These are phyloP conservation scores for Brotula barbata DNA, from an alignment of 2,797 vertebrate genomes.

Conservation along the genomic window DNA sequence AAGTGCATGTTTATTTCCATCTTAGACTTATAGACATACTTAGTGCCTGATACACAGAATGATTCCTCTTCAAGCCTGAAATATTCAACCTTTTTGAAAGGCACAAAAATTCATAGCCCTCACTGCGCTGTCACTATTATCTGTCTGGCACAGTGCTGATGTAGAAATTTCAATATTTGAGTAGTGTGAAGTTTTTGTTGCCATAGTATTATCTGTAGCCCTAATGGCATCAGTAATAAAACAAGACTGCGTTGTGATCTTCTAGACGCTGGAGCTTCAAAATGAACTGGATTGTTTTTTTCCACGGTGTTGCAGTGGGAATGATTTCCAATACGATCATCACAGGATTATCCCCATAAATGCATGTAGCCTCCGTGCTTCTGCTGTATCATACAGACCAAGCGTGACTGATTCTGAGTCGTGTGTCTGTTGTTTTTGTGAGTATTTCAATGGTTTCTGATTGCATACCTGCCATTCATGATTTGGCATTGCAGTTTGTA, in stretches of 20 bases:
- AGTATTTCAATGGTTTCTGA: slow-evolving; percentile 36
- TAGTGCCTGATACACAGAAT: neutral
- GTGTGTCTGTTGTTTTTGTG: too few relatives aligned
- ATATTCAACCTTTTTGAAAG: neutral
- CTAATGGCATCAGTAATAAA: too few relatives aligned
- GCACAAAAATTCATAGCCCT: neutral
- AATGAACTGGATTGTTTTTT: slow-evolving; percentile 15
- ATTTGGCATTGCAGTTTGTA: slow-evolving; percentile 17
- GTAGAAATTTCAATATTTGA: neutral
- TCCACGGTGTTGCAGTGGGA: slow-evolving; percentile 1
- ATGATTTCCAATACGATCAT: slow-evolving; percentile 6
- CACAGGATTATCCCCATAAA: slow-evolving; percentile 29
- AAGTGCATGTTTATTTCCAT: neutral
- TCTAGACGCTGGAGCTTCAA: slow-evolving; percentile 5
- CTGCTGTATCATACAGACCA: too few relatives aligned
- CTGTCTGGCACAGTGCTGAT: slow-evolving; percentile 2
- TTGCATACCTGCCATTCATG: slow-evolving; percentile 45
- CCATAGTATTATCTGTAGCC: neutral
- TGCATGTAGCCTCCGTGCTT: slow-evolving; percentile 3
- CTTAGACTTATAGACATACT: neutral
- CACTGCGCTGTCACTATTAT: neutral
- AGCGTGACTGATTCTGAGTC: too few relatives aligned
- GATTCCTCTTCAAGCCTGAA: neutral
- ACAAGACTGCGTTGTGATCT: too few relatives aligned
- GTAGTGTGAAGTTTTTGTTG: neutral